A percentile compares a stretch with the other conserved stretches of the same genome.
Evolutionary conservation across 2,888 invertebrate genomes (phyloP).

Genomic region (Morpho deidamia): DNA sequence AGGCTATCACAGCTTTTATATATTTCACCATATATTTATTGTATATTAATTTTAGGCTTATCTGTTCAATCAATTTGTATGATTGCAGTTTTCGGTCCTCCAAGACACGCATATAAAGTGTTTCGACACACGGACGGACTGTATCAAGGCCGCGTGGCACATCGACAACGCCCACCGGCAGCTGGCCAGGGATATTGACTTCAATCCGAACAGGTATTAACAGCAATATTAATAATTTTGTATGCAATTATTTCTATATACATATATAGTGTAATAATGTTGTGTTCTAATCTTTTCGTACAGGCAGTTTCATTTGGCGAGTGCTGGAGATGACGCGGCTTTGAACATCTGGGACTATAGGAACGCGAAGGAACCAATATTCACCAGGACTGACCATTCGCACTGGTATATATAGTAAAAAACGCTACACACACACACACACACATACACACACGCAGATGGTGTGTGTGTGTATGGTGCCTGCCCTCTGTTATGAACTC

Average conservation of each 20-base stretch:
- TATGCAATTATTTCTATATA: too few relatives aligned
- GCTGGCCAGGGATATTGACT: conserved; percentile 93
- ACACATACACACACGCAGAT: too few relatives aligned
- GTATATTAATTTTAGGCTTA: too few relatives aligned
- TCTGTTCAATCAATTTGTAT: not conserved
- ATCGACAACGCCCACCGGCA: conserved; percentile 94
- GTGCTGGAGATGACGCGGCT: conserved; percentile 97
- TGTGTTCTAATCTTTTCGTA: too few relatives aligned
- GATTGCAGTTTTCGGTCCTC: conserved; percentile 85
- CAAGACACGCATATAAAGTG: conserved; percentile 92
- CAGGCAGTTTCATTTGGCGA: conserved; percentile 92
- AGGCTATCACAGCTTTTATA: too few relatives aligned
- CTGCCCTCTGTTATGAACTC: too few relatives aligned
- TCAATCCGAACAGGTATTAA: conserved; percentile 93
- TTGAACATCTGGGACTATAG: conserved; percentile 98
- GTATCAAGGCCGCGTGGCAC: conserved; percentile 86
- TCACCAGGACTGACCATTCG: conserved; percentile 89
- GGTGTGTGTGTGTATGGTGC: too few relatives aligned
- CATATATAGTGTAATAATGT: too few relatives aligned
- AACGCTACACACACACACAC: too few relatives aligned
- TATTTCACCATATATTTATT: too few relatives aligned
- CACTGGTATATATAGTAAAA: conserved; percentile 81
- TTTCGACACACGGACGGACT: conserved; percentile 89
- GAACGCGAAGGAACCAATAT: conserved; percentile 86
- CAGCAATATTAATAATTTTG: too few relatives aligned